Evolutionary conservation across 2,113 vertebrate species (phyloP), one percentile per base, ranked within the genome.

Genomic region (Salvator merianae): DNA sequence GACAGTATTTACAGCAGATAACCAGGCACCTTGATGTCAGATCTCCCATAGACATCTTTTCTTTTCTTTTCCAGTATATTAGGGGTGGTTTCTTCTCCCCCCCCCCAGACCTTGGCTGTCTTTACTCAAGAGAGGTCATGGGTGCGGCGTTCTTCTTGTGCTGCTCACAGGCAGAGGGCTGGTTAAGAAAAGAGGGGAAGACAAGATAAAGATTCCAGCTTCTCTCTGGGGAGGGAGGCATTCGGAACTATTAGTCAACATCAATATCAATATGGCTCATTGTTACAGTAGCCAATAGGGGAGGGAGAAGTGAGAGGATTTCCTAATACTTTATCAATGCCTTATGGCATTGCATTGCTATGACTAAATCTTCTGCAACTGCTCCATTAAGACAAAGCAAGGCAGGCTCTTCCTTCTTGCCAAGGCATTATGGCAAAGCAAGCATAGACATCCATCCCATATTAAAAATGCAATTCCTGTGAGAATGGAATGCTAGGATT

Each of bases 21-120:
- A 75, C 84, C 88, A 89, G 91, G 93, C 85, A 90, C 86, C 93
- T 90, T 92, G 93, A 82, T 90, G 90, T 90, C 92, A 94, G 43
- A 78, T 66, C 85, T 93, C 90, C 89, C 90, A 65, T 16, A 93
- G 40, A 92, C 90, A 89, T 85, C 83, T 86, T 91, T 30, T 71
- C 83, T 86, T 91, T 30, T 71, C 12, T 78, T 85, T 77, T 93
- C 7, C 86, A 76, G 18, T 20, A 4, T 20, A 59, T 59, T 53
- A 16, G 53, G 55, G 55, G 40, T 38, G n/a, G 16, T 24, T 73
- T 80, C 90, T 82, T 86, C 75, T 92, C 65, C 86, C 72, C 94
- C 65, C 86, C 72, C 94, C 88, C 88, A 85, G 50, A 69, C 68
- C 92, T 92, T 85, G 85, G 91, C 26, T 81, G 59, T 68, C 28